phyloP scores from a whole-genome alignment of 2,113 vertebrate genomes.

The Tyto alba region DNA sequence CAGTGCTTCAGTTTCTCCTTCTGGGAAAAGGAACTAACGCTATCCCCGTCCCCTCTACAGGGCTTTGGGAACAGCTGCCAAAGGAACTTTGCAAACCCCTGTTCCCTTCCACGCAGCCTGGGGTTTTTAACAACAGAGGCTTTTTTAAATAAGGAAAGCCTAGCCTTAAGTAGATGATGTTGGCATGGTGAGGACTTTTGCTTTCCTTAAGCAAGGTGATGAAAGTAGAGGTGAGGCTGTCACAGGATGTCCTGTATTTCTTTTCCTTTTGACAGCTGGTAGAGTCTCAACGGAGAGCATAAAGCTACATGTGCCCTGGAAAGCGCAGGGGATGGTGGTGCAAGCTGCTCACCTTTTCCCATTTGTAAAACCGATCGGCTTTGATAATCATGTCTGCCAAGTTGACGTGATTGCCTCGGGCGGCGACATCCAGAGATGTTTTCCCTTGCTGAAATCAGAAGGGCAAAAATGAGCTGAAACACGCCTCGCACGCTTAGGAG shows the following conservation, averaged over 20 bases:
- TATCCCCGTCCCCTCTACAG: background rate
- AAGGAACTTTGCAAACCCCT: background rate
- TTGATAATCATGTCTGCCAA: slow-evolving; percentile 92
- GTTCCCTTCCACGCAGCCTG: background rate
- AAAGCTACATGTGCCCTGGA: background rate
- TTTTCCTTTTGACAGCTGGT: background rate
- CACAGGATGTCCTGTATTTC: background rate
- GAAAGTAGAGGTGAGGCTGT: background rate
- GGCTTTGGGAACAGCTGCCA: background rate
- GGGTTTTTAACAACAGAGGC: background rate
- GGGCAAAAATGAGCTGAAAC: background rate
- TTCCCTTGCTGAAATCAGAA: slow-evolving; percentile 82
- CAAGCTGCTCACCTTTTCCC: slow-evolving; percentile 77
- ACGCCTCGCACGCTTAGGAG: background rate
- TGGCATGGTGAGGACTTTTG: background rate
- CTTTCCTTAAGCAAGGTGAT: background rate
- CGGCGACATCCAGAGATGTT: slow-evolving; percentile 83
- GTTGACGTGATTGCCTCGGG: slow-evolving; percentile 81
- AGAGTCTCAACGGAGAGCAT: background rate
- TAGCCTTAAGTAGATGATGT: background rate
- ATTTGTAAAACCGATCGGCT: slow-evolving; percentile 85
- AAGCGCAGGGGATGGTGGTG: background rate
- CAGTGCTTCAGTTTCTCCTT: background rate
- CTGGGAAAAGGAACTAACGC: background rate
- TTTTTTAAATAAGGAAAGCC: background rate